phyloP scores from a whole-genome alignment of 2,113 vertebrate species.

The Toxostoma redivivum region DNA sequence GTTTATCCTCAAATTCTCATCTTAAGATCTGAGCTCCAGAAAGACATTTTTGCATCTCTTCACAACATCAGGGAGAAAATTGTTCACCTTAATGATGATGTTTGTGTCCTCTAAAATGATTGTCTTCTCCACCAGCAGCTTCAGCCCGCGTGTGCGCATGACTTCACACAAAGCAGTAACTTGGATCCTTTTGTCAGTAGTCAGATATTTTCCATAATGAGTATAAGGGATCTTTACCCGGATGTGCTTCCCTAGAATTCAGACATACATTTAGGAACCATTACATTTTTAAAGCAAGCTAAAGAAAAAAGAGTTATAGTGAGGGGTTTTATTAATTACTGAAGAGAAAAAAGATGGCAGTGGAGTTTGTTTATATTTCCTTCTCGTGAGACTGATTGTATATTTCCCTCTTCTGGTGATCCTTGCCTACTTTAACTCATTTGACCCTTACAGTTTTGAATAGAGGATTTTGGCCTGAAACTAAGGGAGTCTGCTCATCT shows the following conservation, averaged over 20 bases:
- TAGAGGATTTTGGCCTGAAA: not conserved
- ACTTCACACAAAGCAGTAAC: conserved; percentile 77
- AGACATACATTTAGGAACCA: not conserved
- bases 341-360: not conserved
- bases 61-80: not conserved
- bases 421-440: not conserved
- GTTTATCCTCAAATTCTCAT: not conserved
- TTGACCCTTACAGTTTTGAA: not conserved
- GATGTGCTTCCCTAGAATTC: conserved; percentile 75
- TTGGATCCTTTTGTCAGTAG: conserved; percentile 79
- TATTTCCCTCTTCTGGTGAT: not conserved
- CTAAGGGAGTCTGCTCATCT: not conserved
- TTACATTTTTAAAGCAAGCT: not conserved
- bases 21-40: not conserved
- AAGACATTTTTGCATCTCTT: not conserved
- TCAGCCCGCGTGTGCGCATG: conserved; percentile 35
- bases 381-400: not conserved
- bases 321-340: not conserved
- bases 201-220: conserved; percentile 74
- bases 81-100: conserved; percentile 73
- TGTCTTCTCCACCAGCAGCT: conserved; percentile 77
- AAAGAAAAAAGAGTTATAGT: not conserved
- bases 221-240: conserved; percentile 74
- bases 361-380: not conserved
- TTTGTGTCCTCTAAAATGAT: conserved; percentile 73